Evolutionary conservation across 2,113 vertebrate species (phyloP), one percentile per base, ranked within the genome.

Genomic region (Pterocles burchelli): DNA sequence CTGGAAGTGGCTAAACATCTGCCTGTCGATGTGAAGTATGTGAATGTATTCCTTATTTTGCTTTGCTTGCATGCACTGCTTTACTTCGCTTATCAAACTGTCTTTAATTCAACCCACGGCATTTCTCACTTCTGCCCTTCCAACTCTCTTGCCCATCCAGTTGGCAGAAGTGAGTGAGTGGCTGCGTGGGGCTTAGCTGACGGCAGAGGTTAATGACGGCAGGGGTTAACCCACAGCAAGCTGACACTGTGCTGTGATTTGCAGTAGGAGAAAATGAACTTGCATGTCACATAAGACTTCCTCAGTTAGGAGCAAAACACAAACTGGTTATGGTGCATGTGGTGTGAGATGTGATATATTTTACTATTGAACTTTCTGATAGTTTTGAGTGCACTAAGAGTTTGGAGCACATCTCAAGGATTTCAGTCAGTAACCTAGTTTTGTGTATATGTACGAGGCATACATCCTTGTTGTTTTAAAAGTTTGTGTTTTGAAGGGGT

Each of bases 341-440:
- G 26, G 2, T 85, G 13, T 49, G 28, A 81, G 36, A 46, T 75
- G 34, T n/a, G 24, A 70, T 61, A 2, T 36, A 31, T 76, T 86
- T 83, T 49, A n/a, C 26, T 76, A 3, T 24, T 59, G 17, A 9
- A 16, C 19, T 88, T 81, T 15, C 2, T 1, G 45, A 9, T 78
- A 71, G 38, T 51, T 71, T 87, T 91, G 57, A 31, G 24, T 81
- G 3, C 45, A 21, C 31, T 54, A 6, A 28, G 36, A 49, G 21
- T 57, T 21, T 3, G 4, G 51, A 78, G n/a, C 0, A 0, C 15
- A 6, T 54, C 38, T 63, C 7, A 7, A 49, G 20, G n/a, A 16
- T 91, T 89, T 83, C 33, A 8, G 43, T 51, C 38, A 49, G 48
- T 31, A 91, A 31, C 52, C 70, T 72, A 26, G 43, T 29, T 85